Evolutionary conservation across 2,113 vertebrate species (phyloP), one percentile per base, ranked within the genome.

Genomic region (Cinclus cinclus): DNA sequence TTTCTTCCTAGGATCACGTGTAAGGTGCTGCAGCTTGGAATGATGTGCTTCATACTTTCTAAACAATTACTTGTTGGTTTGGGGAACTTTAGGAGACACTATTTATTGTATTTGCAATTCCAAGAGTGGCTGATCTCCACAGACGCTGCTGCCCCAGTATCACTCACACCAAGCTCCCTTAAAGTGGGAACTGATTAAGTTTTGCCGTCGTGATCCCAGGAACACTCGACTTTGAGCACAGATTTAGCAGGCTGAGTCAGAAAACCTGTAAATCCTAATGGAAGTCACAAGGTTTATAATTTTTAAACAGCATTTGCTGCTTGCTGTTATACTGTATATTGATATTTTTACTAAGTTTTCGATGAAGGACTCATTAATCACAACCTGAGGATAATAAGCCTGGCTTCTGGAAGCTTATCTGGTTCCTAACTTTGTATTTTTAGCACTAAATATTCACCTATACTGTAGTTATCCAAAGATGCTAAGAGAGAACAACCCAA

Each of bases 221-320:
- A 88, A 86, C 59, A 60, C 47, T 64, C 13, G 3, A 28, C 46
- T 85, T 49, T 76, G 91, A 91, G 64, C 1, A 30, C 67, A 50
- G 71, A 65, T 87, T 82, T 28, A 88, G 78, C 60, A 41, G 5
- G 39, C 15, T 58, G 75, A 92, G 59, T 73, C 78, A 95, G 50
- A 87, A 94, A 90, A 90, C 79, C 68, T 65, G n/a, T n/a, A 94
- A 83, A 79, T 85, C 41, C 31, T 71, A 47, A 73, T 16, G 58
- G 41, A 79, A 82, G 23, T 83, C 70, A 56, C 13, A 62, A 75
- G 82, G 74, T 39, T 71, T 76, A 62, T 16, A 24, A 42, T 59
- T 91, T 92, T 85, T 65, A 91, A 93, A 91, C 65, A 74, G 77
- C 62, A 79, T 52, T 85, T 94, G 23, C 84, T 89, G 18, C 56